phyloP scores from a whole-genome alignment of 1,140 invertebrate genomes.

The Scaptomyza montana region DNA sequence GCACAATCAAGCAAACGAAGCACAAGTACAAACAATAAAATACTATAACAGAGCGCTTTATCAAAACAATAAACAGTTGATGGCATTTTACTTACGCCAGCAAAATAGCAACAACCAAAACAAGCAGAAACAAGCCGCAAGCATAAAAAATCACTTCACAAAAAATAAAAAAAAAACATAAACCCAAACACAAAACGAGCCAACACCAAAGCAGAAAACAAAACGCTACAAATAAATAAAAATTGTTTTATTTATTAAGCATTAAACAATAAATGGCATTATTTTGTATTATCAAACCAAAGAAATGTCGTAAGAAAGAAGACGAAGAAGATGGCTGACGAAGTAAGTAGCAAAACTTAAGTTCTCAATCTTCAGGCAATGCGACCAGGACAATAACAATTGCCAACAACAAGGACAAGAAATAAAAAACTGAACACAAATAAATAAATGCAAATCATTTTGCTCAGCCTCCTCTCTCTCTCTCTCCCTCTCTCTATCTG shows the following conservation, averaged over 20 bases:
- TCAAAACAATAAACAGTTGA: slow-evolving; percentile 81
- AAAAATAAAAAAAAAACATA: slow-evolving; percentile 37
- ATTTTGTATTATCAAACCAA: slow-evolving; percentile 72
- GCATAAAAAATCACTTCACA: slow-evolving; percentile 33
- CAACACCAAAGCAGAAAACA: slow-evolving; percentile 18
- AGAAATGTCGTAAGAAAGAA: slow-evolving; percentile 34
- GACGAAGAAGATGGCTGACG: background rate
- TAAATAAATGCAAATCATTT: slow-evolving; percentile 81
- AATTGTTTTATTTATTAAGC: slow-evolving; percentile 83
- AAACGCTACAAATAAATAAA: slow-evolving; percentile 75
- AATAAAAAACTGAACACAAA: slow-evolving; percentile 34
- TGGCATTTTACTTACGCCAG: slow-evolving; percentile 67
- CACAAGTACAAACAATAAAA: slow-evolving; percentile 38
- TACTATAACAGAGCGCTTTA: slow-evolving; percentile 52
- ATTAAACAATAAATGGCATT: slow-evolving; percentile 82
- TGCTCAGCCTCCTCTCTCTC: too few relatives aligned
- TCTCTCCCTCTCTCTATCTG: slow-evolving; percentile 10
- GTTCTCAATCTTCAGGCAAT: background rate
- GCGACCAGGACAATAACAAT: slow-evolving; percentile 33
- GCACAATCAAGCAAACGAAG: background rate
- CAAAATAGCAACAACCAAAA: slow-evolving; percentile 33
- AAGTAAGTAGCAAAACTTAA: slow-evolving; percentile 13
- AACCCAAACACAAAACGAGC: slow-evolving; percentile 28
- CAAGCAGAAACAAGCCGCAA: slow-evolving; percentile 24
- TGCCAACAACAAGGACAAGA: slow-evolving; percentile 24